Percentiles rank a stretch among this genome's conserved stretches.
Evolutionary conservation across 2,113 vertebrate species (phyloP).

Genomic region (Siphamia tubifer): DNA sequence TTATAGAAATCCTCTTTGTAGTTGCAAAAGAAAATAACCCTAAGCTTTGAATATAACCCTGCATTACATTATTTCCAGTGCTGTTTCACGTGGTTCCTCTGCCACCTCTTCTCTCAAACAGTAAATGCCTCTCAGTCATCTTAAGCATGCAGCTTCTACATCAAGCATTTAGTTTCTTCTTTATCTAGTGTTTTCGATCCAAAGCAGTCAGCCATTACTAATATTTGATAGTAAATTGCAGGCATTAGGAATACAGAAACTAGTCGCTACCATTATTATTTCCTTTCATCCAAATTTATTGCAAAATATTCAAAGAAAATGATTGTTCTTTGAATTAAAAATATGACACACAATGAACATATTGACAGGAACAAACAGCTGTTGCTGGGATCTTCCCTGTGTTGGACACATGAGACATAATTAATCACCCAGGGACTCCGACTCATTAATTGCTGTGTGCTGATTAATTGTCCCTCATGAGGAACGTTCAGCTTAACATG

Average conservation of each 20-base stretch:
- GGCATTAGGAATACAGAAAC: background rate
- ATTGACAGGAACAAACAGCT: slow-evolving; percentile 67
- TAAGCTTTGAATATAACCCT: slow-evolving; percentile 35
- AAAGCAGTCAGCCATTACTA: background rate
- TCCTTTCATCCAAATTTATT: background rate
- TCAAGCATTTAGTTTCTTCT: no score
- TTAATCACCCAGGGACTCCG: slow-evolving; percentile 70
- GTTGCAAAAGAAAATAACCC: slow-evolving; percentile 55
- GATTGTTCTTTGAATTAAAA: slow-evolving; percentile 12
- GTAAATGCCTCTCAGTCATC: slow-evolving; percentile 6
- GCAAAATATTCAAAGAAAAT: slow-evolving; percentile 5
- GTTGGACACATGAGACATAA: slow-evolving; percentile 64
- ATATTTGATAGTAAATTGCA: background rate
- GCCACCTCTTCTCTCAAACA: slow-evolving; percentile 15
- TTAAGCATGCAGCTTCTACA: slow-evolving; percentile 3
- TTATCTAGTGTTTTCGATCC: background rate
- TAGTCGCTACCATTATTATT: background rate
- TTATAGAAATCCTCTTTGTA: slow-evolving; percentile 54
- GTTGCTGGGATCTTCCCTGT: slow-evolving; percentile 46
- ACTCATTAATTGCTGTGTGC: slow-evolving; percentile 72
- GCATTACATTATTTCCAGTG: slow-evolving; percentile 13
- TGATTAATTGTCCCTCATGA: slow-evolving; percentile 72
- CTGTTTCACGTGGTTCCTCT: background rate
- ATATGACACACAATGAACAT: slow-evolving; percentile 19
- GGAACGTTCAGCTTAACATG: slow-evolving; percentile 65